Evolutionary conservation across 2,888 invertebrate genomes (phyloP).

Genomic region (Diplazon laetatorius): DNA sequence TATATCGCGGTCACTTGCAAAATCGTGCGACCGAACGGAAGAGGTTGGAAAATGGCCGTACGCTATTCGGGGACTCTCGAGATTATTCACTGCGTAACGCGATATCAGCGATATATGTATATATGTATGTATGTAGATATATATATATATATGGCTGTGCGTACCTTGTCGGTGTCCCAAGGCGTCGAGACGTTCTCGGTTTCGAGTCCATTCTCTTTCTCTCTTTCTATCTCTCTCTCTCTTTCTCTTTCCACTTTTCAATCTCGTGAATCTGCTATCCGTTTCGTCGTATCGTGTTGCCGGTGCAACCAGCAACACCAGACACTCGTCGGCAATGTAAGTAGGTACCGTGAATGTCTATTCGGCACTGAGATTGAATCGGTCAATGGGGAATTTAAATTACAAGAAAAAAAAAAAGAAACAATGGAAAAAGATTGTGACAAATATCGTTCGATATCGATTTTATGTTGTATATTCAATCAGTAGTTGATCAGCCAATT

Average conservation of each 20-base stretch:
- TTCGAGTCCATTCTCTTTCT: constrained; percentile 25
- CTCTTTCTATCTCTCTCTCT: too few relatives aligned
- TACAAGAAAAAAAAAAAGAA: not conserved
- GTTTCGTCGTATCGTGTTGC: constrained; percentile 37
- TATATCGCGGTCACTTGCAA: too few relatives aligned
- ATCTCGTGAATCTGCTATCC: constrained; percentile 30
- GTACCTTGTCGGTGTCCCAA: constrained; percentile 34
- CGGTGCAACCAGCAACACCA: constrained; percentile 21
- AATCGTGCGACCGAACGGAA: constrained; percentile 44
- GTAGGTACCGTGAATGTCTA: constrained; percentile 4
- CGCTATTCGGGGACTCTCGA: constrained; percentile 73
- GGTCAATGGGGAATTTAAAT: constrained; percentile 7
- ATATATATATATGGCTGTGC: not conserved
- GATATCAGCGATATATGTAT: constrained; percentile 64
- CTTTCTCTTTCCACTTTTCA: constrained; percentile 50
- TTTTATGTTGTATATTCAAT: too few relatives aligned
- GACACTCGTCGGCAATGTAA: not conserved
- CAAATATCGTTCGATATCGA: not conserved
- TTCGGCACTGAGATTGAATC: constrained; percentile 21
- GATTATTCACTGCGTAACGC: constrained; percentile 74
- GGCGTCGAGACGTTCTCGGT: constrained; percentile 23
- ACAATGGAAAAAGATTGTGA: too few relatives aligned
- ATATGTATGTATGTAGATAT: constrained; percentile 14
- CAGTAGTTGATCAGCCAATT: too few relatives aligned
- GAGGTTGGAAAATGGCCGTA: constrained; percentile 71